Percentiles rank a stretch among this genome's conserved stretches.
Conservation (phyloP, 2,797 vertebrate genomes). For the Pachyuromys duprasi region DNA sequence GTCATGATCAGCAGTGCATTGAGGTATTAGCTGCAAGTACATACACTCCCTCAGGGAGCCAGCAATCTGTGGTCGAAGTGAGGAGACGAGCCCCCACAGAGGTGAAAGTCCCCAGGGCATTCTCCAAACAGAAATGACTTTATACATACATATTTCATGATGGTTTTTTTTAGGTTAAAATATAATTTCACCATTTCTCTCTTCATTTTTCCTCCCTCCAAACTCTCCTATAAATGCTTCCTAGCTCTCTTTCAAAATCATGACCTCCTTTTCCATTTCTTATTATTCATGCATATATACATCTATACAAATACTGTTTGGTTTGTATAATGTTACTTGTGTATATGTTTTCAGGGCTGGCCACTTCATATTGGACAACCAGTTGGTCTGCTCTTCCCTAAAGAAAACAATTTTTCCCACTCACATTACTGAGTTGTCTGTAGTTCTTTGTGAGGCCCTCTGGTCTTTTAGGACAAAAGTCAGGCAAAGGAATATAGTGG, state of each 20-base stretch:
- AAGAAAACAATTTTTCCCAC: too few species aligned
- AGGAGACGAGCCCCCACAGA: not conserved
- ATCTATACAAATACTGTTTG: too few species aligned
- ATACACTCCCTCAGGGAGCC: rapidly evolving
- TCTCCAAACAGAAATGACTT: not conserved
- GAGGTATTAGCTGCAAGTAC: rapidly evolving
- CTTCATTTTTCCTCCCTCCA: not conserved
- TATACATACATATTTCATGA: not conserved
- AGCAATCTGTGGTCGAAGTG: rapidly evolving
- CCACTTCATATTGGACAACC: too few species aligned
- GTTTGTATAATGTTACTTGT: not conserved
- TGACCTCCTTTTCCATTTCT: not conserved
- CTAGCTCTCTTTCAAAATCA: not conserved
- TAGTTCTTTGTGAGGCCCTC: not conserved
- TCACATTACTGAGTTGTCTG: not conserved
- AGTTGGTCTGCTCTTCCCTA: not conserved
- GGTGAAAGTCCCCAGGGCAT: not conserved
- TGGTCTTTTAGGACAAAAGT: not conserved
- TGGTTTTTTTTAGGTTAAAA: not conserved
- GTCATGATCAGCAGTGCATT: rapidly evolving
- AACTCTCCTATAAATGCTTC: not conserved
- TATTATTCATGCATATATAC: not conserved
- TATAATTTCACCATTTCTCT: not conserved
- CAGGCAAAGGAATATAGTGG: not conserved
- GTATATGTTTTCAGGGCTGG: not conserved